Evolutionary conservation across 1,140 invertebrate species (phyloP), one percentile per base, ranked within the genome.

Genomic region (Drosophila lowei): DNA sequence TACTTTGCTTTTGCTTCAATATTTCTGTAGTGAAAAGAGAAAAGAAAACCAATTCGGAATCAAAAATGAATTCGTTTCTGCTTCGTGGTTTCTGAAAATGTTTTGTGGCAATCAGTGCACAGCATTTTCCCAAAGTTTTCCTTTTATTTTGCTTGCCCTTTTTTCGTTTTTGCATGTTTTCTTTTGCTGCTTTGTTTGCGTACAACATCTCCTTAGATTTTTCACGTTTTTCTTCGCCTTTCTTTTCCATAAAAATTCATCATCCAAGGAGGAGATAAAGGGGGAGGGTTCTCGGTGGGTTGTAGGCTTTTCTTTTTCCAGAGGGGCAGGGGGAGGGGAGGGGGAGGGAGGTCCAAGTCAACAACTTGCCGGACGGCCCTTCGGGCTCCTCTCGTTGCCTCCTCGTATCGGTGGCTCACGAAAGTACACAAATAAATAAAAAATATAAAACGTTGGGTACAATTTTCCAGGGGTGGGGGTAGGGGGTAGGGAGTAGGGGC

Each of bases 361-460:
- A 85, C 79, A 84, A 79, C 68, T 84, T 67, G 65, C 54, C 28
- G 23, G 28, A 38, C 50, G 54, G 42, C 47, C 70, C 50, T 53
- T 63, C 18, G 15, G 58, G 79, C 76, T 52, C 53, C 49, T 30
- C 43, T 44, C 44, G 44, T 30, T 30, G 30, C 30, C 30, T 8
- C 8, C 55, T 59, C 63, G 62, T 80, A 80, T 86, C 65, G 81
- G 81, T 77, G 48, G 77, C 73, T 86, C 11, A 38, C 11, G 62
- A 85, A 86, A 85, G 83, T 72, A 83, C 65, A 86, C 75, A 86
- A 88, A 83, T 78, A 88, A 83, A 88, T 88, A 79, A 88, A 84
- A 76, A 65, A 72, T 64, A 88, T 71, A 81, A 70, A 73, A 54
- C 76, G 18, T 46, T 18, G 34, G 47, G n/a, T 13, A 11, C 34